A percentile compares a stretch with the other conserved stretches of the same genome.
phyloP scores from a whole-genome alignment of 2,888 invertebrate species.

The Panzeria rudis region DNA sequence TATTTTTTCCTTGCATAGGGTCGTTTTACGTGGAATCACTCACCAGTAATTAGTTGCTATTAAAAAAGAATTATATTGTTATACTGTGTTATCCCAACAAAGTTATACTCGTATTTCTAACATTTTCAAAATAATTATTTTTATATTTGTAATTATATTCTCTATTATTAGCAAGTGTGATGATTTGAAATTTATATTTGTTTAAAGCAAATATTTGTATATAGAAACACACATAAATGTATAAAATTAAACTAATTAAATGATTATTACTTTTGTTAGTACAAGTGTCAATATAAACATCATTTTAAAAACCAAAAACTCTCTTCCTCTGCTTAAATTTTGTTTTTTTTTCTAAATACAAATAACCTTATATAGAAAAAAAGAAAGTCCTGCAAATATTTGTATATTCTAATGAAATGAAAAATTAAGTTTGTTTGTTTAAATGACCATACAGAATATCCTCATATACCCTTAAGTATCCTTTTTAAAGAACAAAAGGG shows the following conservation, averaged over 20 bases:
- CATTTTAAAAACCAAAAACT: slow-evolving; percentile 13
- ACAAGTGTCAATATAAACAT: slow-evolving; percentile 42
- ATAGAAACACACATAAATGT: slow-evolving; percentile 1
- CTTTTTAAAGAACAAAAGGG: neutral
- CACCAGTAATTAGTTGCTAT: too few species aligned
- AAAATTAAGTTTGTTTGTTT: slow-evolving; percentile 34
- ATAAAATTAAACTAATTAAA: slow-evolving; percentile 42
- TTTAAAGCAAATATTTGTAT: slow-evolving; percentile 48
- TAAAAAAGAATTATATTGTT: too few species aligned
- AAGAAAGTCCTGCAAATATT: slow-evolving; percentile 26
- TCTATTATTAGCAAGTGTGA: slow-evolving; percentile 45
- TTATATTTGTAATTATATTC: slow-evolving; percentile 26
- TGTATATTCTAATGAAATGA: slow-evolving; percentile 22
- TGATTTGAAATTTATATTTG: neutral
- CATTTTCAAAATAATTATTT: neutral
- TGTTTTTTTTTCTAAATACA: neutral
- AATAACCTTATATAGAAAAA: neutral
- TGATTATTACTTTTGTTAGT: slow-evolving; percentile 54
- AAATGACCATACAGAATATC: slow-evolving; percentile 16
- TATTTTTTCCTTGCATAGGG: too few species aligned
- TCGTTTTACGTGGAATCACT: too few species aligned
- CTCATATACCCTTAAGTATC: neutral
- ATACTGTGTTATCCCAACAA: too few species aligned
- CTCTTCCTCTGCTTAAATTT: neutral
- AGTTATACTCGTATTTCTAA: too few species aligned